Percentiles rank a stretch among this genome's conserved stretches.
Conservation (phyloP, 64 coral and sea anemone species). For the Trachythela sp. region DNA sequence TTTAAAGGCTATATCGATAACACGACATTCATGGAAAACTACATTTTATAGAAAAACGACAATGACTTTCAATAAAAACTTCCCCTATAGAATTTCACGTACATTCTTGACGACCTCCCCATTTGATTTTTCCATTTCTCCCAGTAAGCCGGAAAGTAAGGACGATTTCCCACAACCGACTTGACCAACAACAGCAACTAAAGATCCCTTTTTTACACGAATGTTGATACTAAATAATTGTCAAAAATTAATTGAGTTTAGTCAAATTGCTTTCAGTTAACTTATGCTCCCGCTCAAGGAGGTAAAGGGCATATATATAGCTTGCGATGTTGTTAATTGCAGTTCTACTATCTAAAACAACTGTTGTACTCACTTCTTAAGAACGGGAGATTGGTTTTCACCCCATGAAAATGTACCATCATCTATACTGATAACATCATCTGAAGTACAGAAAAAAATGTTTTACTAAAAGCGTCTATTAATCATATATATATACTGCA, state of each 20-base stretch:
- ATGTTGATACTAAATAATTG: background rate
- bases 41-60: too few relatives aligned
- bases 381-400: background rate
- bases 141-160: background rate
- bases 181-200: conserved; percentile 23
- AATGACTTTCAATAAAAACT: too few relatives aligned
- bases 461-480: background rate
- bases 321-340: too few relatives aligned
- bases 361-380: background rate
- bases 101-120: background rate
- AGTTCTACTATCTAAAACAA: background rate
- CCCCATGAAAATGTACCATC: conserved; percentile 4
- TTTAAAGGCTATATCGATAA: too few relatives aligned
- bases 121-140: conserved; percentile 12
- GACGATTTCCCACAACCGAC: conserved; percentile 19
- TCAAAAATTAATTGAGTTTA: background rate
- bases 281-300: too few relatives aligned
- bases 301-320: too few relatives aligned
- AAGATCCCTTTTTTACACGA: background rate
- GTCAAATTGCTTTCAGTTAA: background rate
- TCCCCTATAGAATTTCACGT: too few relatives aligned
- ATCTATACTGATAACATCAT: background rate
- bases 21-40: too few relatives aligned
- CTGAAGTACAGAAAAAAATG: background rate
- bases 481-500: too few relatives aligned